phyloP scores from a whole-genome alignment of 2,888 invertebrate genomes.

The Tricholauxania praeusta region DNA sequence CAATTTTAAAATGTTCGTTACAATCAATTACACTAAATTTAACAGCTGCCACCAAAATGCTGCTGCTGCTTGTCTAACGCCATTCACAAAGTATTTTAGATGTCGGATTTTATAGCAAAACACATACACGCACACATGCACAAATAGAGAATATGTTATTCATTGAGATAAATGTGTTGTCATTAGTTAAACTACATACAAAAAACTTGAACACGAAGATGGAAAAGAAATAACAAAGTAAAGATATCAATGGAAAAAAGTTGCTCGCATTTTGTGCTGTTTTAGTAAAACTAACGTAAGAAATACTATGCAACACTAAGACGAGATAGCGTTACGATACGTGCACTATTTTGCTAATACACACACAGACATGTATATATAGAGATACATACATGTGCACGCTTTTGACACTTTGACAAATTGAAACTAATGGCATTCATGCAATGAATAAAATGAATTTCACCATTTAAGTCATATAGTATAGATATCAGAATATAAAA shows the following conservation, averaged over 20 bases:
- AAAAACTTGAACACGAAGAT: neutral
- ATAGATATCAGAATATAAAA: too few species aligned
- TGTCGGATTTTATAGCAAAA: neutral
- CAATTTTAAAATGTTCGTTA: too few species aligned
- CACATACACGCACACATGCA: neutral
- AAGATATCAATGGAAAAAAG: too few species aligned
- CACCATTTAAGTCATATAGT: neutral
- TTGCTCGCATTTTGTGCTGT: too few species aligned
- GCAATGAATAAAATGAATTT: slow-evolving; percentile 43
- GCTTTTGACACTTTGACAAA: slow-evolving; percentile 44
- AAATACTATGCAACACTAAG: neutral
- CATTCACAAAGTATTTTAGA: too few species aligned
- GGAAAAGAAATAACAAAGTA: neutral
- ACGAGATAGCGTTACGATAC: too few species aligned
- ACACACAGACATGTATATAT: neutral
- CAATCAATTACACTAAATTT: too few species aligned
- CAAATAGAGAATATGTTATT: neutral
- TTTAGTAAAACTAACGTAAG: too few species aligned
- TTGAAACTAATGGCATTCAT: slow-evolving; percentile 45
- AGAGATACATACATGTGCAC: neutral
- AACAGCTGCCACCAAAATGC: too few species aligned
- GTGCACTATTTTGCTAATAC: neutral
- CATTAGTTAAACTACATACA: neutral
- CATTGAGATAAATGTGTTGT: slow-evolving; percentile 3
- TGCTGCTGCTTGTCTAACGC: too few species aligned